Base-by-base conservation (phyloP, 53 echinoderm and acorn worm species). In the Mesocentrotus franciscanus region DNA sequence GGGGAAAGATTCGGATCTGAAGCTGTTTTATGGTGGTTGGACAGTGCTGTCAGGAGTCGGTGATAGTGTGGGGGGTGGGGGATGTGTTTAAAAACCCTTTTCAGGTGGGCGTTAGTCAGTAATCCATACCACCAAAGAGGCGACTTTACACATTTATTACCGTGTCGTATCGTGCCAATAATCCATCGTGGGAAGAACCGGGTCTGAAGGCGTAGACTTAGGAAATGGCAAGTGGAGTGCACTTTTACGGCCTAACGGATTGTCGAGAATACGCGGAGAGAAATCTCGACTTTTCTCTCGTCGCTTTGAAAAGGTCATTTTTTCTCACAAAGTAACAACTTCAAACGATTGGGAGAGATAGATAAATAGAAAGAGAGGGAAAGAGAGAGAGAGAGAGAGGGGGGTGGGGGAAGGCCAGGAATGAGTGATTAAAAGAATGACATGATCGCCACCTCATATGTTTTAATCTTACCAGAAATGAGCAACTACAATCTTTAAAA, bases 261-360 rank as follows among this genome's bases (percentile, higher is more conserved):
- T 57, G 87, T 57, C 27, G 87, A 87, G 87, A 58, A 33, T 87
- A 57, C 87, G 58, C 58, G 58, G 18, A 26, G 58, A 87, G 87
- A 87, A 87, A 87, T 58, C 87, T 87, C 87, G 57, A 59, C 58
- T 87, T 87, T 81, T 87, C 87, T 87, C 26, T 87, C 87, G 56
- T 87, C 59, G 58, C 58, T 59, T 87, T 27, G 58, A 87, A 64
- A 87, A 87, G 87, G 87, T 87, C 87, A 87, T 87, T 87, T 87
- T n/a, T 58, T 58, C 29, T 27, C n/a, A n/a, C n/a, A 87, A 27
- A 87, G 39, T n/a, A 87, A 11, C 57, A 24, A 12, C 13, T 87
- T 87, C 58, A 57, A 87, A 26, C 22, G 58, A 42, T 16, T 42
- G 81, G 81, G 42, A 81, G 36, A 81, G 42, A 74, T 10, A 71